Conservation (phyloP, 2,113 vertebrate species). For the Channa argus region DNA sequence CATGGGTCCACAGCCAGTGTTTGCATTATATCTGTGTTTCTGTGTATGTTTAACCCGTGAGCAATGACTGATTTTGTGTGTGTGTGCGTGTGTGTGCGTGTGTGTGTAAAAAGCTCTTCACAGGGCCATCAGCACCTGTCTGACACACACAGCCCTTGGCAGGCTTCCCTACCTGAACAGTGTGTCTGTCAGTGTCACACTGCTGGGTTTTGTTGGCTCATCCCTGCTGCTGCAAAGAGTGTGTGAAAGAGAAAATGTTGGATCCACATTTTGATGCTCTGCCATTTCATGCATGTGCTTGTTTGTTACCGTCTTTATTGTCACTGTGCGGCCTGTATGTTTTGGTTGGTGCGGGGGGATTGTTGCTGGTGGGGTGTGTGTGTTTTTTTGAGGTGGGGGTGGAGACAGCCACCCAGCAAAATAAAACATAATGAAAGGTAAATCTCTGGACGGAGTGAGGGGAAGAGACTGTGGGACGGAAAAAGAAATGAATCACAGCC, state of each 20-base stretch:
- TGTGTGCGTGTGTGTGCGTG: neutral
- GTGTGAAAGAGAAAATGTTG: constrained; percentile 2
- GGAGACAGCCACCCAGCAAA: constrained; percentile 3
- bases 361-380: constrained; percentile 1
- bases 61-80: neutral
- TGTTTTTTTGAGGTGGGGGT: neutral
- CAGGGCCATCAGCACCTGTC: constrained; percentile 1
- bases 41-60: too few relatives aligned
- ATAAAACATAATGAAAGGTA: constrained; percentile 36
- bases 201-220: constrained; percentile 1
- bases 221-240: constrained; percentile 4
- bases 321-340: too few relatives aligned
- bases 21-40: too few relatives aligned
- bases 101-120: constrained; percentile 1
- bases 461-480: neutral
- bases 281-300: constrained; percentile 22
- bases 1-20: too few relatives aligned
- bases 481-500: neutral
- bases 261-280: constrained; percentile 6
- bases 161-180: constrained; percentile 4
- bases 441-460: constrained; percentile 16
- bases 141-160: constrained; percentile 1
- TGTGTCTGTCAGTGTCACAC: neutral
- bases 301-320: neutral
- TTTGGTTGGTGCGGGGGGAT: neutral